Percentiles rank a stretch among this genome's conserved stretches.
These are phyloP conservation scores for Zaprionus camerounensis DNA, from an alignment of 1,140 invertebrate genomes.

Conservation along the genomic window DNA sequence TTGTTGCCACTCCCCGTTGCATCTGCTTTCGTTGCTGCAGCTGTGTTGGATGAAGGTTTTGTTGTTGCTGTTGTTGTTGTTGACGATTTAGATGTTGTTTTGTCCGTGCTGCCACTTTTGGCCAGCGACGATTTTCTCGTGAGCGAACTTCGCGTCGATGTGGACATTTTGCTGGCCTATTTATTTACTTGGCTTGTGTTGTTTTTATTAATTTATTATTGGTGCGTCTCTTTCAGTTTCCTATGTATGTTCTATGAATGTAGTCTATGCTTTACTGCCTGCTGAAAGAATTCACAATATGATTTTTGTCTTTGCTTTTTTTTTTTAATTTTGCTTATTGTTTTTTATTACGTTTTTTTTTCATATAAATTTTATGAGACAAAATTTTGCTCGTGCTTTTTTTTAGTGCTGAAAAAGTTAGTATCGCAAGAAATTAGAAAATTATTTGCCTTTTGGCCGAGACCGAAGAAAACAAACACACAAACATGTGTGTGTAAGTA, in stretches of 20 bases:
- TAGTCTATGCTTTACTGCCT: constrained; percentile 19
- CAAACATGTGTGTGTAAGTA: constrained; percentile 32
- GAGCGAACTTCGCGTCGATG: constrained; percentile 78
- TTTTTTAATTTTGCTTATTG: constrained; percentile 28
- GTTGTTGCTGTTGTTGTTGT: constrained; percentile 54
- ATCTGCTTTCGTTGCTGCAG: constrained; percentile 32
- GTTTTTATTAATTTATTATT: constrained; percentile 46
- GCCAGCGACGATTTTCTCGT: constrained; percentile 74
- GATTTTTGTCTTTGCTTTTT: constrained; percentile 41
- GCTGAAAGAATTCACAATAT: constrained; percentile 43
- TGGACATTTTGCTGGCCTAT: constrained; percentile 72
- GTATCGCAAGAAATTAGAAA: constrained; percentile 68
- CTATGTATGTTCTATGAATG: constrained; percentile 8
- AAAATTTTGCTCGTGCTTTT: constrained; percentile 48
- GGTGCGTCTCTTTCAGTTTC: constrained; percentile 37
- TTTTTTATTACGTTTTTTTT: constrained; percentile 43
- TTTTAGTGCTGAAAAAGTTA: constrained; percentile 67
- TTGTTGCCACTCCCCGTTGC: constrained; percentile 59
- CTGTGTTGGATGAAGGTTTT: constrained; percentile 36
- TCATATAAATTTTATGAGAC: constrained; percentile 69
- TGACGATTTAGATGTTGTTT: constrained; percentile 55
- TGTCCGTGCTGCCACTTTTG: constrained; percentile 62
- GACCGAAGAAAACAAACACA: constrained; percentile 39
- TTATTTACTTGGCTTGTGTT: constrained; percentile 63
- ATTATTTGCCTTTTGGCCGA: constrained; percentile 61